phyloP scores from a whole-genome alignment of 2,888 invertebrate genomes.

The Endotricha flammealis region DNA sequence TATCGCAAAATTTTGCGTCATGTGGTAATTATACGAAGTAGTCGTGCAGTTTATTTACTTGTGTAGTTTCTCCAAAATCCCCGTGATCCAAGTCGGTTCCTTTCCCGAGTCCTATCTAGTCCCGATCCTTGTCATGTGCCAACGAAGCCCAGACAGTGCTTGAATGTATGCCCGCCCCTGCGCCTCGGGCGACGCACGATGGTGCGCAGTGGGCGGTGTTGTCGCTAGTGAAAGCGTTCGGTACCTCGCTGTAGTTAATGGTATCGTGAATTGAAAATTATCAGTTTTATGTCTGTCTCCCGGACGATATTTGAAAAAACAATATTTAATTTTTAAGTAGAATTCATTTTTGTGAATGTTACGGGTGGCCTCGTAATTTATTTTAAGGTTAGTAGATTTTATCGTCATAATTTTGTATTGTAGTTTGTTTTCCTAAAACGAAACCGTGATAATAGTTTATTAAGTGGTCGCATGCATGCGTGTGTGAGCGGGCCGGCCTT shows the following conservation, averaged over 20 bases:
- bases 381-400: constrained; percentile 73
- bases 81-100: constrained; percentile 50
- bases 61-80: constrained; percentile 38
- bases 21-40: constrained; percentile 14
- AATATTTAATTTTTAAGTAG: constrained; percentile 59
- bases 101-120: constrained; percentile 69
- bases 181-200: background rate
- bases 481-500: constrained; percentile 61
- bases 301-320: constrained; percentile 42
- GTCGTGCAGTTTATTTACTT: constrained; percentile 15
- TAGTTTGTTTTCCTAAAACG: constrained; percentile 62
- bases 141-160: constrained; percentile 59
- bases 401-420: constrained; percentile 61
- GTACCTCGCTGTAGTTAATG: constrained; percentile 24
- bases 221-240: constrained; percentile 2
- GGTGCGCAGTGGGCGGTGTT: constrained; percentile 5
- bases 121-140: constrained; percentile 70
- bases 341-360: constrained; percentile 56
- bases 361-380: constrained; percentile 68
- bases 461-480: constrained; percentile 62
- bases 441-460: constrained; percentile 77
- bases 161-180: constrained; percentile 36
- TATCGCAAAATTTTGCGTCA: constrained; percentile 32
- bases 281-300: constrained; percentile 32
- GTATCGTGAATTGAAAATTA: constrained; percentile 39